Conservation (phyloP, 2,888 invertebrate species). For the Pomacea canaliculata region DNA sequence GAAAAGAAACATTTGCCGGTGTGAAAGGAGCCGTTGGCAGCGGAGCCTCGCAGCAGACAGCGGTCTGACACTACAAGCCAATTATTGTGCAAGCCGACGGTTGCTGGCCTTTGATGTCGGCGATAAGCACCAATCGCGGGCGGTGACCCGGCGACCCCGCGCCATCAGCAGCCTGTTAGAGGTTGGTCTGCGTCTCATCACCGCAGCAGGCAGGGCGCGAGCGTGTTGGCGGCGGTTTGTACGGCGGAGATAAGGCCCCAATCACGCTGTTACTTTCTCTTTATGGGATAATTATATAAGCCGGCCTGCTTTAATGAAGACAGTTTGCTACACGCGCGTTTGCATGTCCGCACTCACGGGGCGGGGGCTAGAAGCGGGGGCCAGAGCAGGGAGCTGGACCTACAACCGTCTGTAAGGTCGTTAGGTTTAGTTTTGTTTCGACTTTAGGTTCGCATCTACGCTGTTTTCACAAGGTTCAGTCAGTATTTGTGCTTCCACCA, state of each 20-base stretch:
- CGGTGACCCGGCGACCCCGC: conserved; percentile 12
- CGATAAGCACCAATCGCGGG: conserved; percentile 20
- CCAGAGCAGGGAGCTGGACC: too few species aligned
- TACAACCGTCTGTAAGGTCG: too few species aligned
- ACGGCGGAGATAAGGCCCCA: too few species aligned
- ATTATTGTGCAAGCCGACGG: conserved; percentile 16
- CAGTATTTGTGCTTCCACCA: too few species aligned
- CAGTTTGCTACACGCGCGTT: too few species aligned
- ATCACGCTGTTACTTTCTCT: neutral
- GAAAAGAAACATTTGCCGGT: neutral
- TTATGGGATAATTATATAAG: too few species aligned
- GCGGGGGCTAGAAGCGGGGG: too few species aligned
- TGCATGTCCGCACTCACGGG: too few species aligned
- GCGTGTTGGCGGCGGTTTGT: neutral
- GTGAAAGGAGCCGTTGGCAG: neutral
- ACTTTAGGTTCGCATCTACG: too few species aligned
- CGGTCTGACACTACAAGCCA: conserved; percentile 4
- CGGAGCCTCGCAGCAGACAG: conserved; percentile 14
- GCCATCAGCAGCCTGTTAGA: conserved; percentile 15
- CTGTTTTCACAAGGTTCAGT: too few species aligned
- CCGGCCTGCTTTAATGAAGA: too few species aligned
- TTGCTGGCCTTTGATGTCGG: conserved; percentile 20
- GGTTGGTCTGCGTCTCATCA: conserved; percentile 3
- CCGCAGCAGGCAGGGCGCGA: neutral
- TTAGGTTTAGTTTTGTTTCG: too few species aligned